phyloP scores from a whole-genome alignment of 2,888 invertebrate species.

The Theodoxus fluviatilis region DNA sequence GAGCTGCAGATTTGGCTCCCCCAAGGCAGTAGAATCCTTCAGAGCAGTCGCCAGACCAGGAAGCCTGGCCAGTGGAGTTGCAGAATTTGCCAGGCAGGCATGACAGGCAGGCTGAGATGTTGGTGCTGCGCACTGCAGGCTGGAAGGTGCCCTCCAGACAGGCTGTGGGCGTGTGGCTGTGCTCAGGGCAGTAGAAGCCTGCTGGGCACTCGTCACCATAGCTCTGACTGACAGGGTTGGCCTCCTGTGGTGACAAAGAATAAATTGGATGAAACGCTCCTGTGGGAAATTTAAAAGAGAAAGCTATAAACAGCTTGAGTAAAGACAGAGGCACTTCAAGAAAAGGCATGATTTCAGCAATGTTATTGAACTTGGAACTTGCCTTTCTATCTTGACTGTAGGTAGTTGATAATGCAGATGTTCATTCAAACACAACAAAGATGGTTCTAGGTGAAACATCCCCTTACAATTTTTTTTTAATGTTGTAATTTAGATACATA shows the following conservation, averaged over 20 bases:
- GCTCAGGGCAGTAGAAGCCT: slow-evolving; percentile 55
- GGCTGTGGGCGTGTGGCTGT: slow-evolving; percentile 52
- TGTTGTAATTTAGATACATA: too few relatives aligned
- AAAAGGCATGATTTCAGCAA: too few relatives aligned
- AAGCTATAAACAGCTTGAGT: too few relatives aligned
- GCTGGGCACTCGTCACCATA: slow-evolving; percentile 62
- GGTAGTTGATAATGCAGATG: too few relatives aligned
- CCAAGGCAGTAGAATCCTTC: slow-evolving; percentile 57
- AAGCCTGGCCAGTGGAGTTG: slow-evolving; percentile 47
- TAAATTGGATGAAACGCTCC: too few relatives aligned
- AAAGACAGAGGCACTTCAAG: too few relatives aligned
- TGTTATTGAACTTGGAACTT: too few relatives aligned
- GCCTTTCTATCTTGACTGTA: too few relatives aligned
- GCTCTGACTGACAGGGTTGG: slow-evolving; percentile 50
- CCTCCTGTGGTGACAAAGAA: slow-evolving; percentile 49
- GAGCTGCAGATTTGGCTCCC: slow-evolving; percentile 48
- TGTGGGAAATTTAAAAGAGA: too few relatives aligned
- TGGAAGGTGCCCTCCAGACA: slow-evolving; percentile 60
- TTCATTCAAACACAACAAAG: too few relatives aligned
- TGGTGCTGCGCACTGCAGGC: slow-evolving; percentile 45
- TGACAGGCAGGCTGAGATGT: slow-evolving; percentile 47
- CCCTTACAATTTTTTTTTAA: too few relatives aligned
- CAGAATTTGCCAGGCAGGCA: slow-evolving; percentile 60
- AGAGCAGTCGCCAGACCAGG: slow-evolving; percentile 53
- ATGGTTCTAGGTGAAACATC: too few relatives aligned